Percentiles rank a stretch among this genome's conserved stretches.
Conservation (phyloP, 2,797 vertebrate genomes). For the Myripristis jacobus region DNA sequence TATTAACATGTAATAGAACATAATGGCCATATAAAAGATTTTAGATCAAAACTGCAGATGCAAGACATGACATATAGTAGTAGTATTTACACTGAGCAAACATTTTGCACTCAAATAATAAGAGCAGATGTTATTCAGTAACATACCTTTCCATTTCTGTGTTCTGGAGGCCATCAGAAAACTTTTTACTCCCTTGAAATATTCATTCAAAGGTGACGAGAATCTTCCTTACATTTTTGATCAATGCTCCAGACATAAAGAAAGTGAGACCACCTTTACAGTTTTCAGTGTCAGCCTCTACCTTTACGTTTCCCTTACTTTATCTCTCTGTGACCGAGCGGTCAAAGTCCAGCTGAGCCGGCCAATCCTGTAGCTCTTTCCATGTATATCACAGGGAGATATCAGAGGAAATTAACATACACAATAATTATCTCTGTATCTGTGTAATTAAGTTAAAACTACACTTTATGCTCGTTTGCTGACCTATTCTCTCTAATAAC, state of each 20-base stretch:
- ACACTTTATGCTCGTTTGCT: neutral
- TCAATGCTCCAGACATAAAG: neutral
- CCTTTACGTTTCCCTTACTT: constrained; percentile 29
- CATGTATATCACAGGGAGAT: neutral
- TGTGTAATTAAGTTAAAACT: constrained; percentile 4
- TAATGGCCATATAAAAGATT: too few relatives aligned
- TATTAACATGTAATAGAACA: too few relatives aligned
- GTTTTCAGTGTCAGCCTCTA: neutral
- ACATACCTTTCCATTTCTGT: constrained; percentile 34
- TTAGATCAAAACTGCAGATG: too few relatives aligned
- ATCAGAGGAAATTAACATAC: constrained; percentile 5
- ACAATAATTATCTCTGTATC: neutral
- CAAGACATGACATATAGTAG: too few relatives aligned
- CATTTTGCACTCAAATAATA: neutral
- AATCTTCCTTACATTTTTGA: neutral
- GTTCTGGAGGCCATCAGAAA: constrained; percentile 13
- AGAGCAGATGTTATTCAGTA: neutral
- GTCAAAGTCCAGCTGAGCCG: constrained; percentile 46
- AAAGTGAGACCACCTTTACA: neutral
- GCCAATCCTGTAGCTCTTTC: neutral
- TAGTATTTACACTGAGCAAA: too few relatives aligned
- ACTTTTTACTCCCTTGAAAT: constrained; percentile 1
- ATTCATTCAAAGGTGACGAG: neutral
- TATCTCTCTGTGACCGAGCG: neutral
- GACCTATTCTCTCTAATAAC: too few relatives aligned